phyloP scores from a whole-genome alignment of 1,140 invertebrate genomes.

The Sminthurinus signatus region DNA sequence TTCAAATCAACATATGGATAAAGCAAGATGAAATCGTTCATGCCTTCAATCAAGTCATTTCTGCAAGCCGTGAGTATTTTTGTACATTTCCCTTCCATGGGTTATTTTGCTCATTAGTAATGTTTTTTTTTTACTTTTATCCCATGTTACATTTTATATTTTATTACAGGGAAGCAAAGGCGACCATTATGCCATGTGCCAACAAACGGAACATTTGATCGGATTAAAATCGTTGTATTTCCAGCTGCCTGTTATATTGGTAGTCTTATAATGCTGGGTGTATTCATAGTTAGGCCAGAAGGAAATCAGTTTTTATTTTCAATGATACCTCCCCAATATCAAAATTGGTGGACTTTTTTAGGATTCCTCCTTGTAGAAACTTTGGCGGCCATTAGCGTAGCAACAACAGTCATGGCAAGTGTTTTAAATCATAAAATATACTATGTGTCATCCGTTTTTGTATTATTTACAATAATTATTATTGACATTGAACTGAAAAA shows the following conservation, averaged over 20 bases:
- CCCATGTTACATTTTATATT: no score
- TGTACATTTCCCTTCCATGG: not conserved
- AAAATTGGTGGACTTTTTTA: constrained; percentile 8
- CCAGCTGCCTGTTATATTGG: constrained; percentile 2
- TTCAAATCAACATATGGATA: constrained; percentile 14
- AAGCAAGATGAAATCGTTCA: constrained; percentile 7
- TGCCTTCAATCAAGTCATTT: constrained; percentile 6
- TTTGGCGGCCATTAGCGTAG: constrained; percentile 4
- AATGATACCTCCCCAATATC: not conserved
- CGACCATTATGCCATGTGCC: not conserved
- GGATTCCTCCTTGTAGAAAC: constrained; percentile 1
- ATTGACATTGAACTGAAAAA: no score
- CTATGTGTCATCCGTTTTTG: no score
- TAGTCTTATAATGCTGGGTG: constrained; percentile 3
- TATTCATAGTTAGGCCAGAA: constrained; percentile 6
- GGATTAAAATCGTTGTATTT: constrained; percentile 6
- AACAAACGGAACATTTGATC: not conserved
- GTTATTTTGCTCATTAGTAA: not conserved
- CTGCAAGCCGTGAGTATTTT: constrained; percentile 4
- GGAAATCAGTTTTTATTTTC: constrained; percentile 11
- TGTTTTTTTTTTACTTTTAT: no score
- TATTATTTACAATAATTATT: no score
- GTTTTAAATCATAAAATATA: no score
- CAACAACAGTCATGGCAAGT: constrained; percentile 9
- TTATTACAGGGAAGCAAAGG: not conserved